Base-by-base conservation (phyloP, 1,140 invertebrate species). In the Daktulosphaira vitifoliae region DNA sequence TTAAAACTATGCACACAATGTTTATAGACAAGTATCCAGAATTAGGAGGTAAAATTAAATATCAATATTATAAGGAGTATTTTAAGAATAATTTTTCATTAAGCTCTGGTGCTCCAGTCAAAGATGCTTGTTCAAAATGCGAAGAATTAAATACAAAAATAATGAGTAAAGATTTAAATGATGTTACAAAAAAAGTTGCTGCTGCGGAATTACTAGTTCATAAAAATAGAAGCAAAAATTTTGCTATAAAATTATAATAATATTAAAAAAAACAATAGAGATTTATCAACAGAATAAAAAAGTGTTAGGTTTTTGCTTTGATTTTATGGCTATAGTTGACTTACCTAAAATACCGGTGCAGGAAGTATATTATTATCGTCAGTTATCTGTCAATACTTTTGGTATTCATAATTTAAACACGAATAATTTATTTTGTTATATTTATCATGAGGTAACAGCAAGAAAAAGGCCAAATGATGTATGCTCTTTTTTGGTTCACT, bases 311-410 rank as follows among this genome's bases (percentile, higher is more conserved):
- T n/a, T n/a, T n/a, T n/a, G n/a, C n/a, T n/a, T n/a, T n/a, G n/a
- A n/a, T n/a, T n/a, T n/a, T n/a, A 37, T 37, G 13, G 13, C 13
- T 37, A 37, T 37, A 6, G 13, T 37, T 37, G 13, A 37, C n/a
- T 50, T 71, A 23, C 68, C 69, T 48, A 66, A 50, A 42, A 68
- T 71, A 37, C 68, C 68, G 5, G 66, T 71, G 25, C 66, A 70
- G 46, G 66, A 69, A 66, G 44, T 64, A 37, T 71, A 69, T 52
- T 70, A 73, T 68, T 68, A 65, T 48, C 44, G 70, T 18, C 71
- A 74, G 52, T 68, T 74, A 44, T 74, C 66, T 66, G 54, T 73
- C 48, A 69, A 70, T 70, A 65, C 59, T 23, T 72, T 74, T 37
- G 5, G 33, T 37, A 37, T 37, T 37, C 33, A 37, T 37, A 37